Percentiles rank a stretch among this genome's conserved stretches.
Evolutionary conservation across 2,888 invertebrate genomes (phyloP).

Genomic region (Fragum whitleyi): DNA sequence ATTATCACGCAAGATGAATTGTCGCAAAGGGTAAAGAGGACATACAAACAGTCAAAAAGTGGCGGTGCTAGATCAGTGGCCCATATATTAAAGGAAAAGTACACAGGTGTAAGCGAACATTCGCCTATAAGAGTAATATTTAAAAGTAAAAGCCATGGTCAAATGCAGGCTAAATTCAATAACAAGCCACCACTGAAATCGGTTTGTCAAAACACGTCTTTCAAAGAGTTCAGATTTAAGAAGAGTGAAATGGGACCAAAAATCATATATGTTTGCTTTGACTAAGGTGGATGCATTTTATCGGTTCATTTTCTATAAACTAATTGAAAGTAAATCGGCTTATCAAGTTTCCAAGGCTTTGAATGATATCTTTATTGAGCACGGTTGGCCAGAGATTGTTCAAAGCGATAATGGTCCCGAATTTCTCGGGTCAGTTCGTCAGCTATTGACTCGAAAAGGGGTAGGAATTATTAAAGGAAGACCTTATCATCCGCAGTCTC

Average conservation of each 20-base stretch:
- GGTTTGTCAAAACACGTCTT: background rate
- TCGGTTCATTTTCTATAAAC: background rate
- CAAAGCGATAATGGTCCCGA: slow-evolving; percentile 32
- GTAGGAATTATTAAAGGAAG: slow-evolving; percentile 26
- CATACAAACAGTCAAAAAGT: background rate
- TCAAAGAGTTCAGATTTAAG: slow-evolving; percentile 9
- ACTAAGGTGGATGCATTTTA: slow-evolving; percentile 4
- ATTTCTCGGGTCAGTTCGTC: slow-evolving; percentile 17
- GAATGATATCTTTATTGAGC: background rate
- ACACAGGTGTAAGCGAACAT: background rate
- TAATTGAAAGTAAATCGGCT: background rate
- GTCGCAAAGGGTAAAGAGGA: background rate
- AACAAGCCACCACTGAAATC: slow-evolving; percentile 3
- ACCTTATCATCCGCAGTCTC: slow-evolving; percentile 38
- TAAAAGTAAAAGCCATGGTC: slow-evolving; percentile 1
- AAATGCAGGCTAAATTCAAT: slow-evolving; percentile 1
- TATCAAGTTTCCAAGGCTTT: background rate
- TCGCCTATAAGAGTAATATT: background rate
- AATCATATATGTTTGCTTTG: background rate
- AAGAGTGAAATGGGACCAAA: too few relatives aligned
- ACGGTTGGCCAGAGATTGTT: slow-evolving; percentile 16
- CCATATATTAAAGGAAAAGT: background rate
- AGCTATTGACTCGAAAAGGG: background rate
- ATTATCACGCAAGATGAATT: background rate
- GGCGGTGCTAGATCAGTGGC: slow-evolving; percentile 8